Conservation (phyloP, 53 echinoderm and acorn worm species). For the Arbacia lixula region DNA sequence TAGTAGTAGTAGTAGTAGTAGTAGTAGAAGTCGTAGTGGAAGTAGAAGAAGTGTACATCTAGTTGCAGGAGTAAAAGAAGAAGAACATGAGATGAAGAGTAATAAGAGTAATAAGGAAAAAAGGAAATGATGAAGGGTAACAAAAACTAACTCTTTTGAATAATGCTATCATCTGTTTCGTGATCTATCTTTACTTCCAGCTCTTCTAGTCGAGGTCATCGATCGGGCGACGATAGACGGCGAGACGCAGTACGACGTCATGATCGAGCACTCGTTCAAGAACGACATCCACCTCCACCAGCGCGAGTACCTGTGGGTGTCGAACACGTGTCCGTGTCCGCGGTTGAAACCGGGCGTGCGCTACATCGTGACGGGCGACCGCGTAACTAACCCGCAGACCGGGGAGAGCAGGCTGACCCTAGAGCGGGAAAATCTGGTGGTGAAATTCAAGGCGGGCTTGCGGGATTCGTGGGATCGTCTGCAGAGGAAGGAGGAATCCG, state of each 20-base stretch:
- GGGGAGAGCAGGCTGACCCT: conserved; percentile 83
- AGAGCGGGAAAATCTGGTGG: conserved; percentile 75
- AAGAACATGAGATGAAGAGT: too few relatives aligned
- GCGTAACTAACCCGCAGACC: conserved; percentile 55
- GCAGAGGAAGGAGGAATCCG: conserved; percentile 63
- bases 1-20: too few relatives aligned
- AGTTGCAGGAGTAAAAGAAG: too few relatives aligned
- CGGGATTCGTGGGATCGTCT: conserved; percentile 80
- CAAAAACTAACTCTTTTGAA: too few relatives aligned
- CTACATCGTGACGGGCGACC: conserved; percentile 84
- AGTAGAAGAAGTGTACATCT: too few relatives aligned
- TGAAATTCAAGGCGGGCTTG: conserved; percentile 70
- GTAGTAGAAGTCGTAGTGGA: too few relatives aligned
- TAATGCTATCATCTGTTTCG: not conserved
- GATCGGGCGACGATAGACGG: conserved; percentile 61
- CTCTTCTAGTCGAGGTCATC: conserved; percentile 75
- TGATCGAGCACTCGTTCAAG: conserved; percentile 77
- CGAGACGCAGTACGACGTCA: conserved; percentile 81
- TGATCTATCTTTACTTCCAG: conserved; percentile 63
- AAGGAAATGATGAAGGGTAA: too few relatives aligned
- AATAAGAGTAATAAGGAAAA: too few relatives aligned
- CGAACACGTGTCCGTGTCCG: conserved; percentile 88
- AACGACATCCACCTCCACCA: conserved; percentile 71
- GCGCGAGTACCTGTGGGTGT: conserved; percentile 91
- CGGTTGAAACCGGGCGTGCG: conserved; percentile 64